Conservation (phyloP, 2,888 invertebrate genomes). For the Arenicola marina region DNA sequence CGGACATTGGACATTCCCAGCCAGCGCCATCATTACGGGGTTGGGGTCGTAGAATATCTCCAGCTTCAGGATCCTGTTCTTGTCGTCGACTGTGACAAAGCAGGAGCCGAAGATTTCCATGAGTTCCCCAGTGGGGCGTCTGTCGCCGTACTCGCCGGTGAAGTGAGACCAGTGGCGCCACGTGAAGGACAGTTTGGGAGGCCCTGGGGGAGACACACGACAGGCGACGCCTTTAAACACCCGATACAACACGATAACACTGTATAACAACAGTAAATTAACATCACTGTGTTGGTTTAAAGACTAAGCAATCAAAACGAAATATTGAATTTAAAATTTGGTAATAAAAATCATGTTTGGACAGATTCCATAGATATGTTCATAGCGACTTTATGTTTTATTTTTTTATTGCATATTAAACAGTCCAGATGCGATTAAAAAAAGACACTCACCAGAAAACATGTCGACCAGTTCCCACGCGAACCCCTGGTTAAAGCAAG, state of each 20-base stretch:
- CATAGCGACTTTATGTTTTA: too few relatives aligned
- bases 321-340: too few relatives aligned
- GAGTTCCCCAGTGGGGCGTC: not conserved
- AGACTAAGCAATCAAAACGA: too few relatives aligned
- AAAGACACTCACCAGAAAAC: constrained; percentile 39
- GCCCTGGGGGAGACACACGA: too few relatives aligned
- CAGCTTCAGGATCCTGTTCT: not conserved
- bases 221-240: too few relatives aligned
- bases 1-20: not conserved
- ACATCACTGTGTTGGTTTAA: too few relatives aligned
- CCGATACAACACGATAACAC: too few relatives aligned
- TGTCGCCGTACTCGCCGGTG: not conserved
- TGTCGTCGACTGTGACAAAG: not conserved
- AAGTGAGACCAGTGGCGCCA: not conserved
- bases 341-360: too few relatives aligned
- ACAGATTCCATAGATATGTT: too few relatives aligned
- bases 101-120: not conserved
- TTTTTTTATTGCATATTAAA: too few relatives aligned
- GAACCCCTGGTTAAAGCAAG: constrained; percentile 37
- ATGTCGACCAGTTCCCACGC: constrained; percentile 43
- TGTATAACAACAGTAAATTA: too few relatives aligned
- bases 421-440: too few relatives aligned
- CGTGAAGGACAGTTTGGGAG: not conserved
- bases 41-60: not conserved
- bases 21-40: not conserved